Percentiles rank a stretch among this genome's conserved stretches.
Evolutionary conservation across 2,888 invertebrate species (phyloP).

Genomic region (Drosophila emarginata): DNA sequence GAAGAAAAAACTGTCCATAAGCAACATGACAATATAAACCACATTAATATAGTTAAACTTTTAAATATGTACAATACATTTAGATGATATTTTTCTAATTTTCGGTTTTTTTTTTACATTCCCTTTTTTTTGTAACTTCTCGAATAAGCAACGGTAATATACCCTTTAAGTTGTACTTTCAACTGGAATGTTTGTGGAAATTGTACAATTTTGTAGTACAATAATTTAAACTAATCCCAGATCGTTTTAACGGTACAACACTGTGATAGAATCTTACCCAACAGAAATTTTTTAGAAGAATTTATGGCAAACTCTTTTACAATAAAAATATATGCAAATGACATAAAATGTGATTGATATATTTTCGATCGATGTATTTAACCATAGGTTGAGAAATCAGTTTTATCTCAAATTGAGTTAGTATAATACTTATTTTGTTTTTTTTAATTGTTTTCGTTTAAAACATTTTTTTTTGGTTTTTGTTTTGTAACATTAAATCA

Average conservation of each 20-base stretch:
- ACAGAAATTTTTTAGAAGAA: too few relatives aligned
- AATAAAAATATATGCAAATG: too few relatives aligned
- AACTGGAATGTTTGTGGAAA: too few relatives aligned
- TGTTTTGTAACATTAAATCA: conserved; percentile 59
- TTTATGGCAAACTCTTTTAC: too few relatives aligned
- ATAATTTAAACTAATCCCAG: not conserved
- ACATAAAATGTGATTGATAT: not conserved
- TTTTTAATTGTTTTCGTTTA: not conserved
- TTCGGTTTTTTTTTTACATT: not conserved
- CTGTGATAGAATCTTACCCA: not conserved
- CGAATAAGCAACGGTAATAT: not conserved
- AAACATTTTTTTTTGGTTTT: conserved; percentile 4
- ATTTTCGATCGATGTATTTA: not conserved
- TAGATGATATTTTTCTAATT: conserved; percentile 25
- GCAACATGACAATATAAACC: conserved; percentile 58
- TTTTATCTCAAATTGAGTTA: not conserved
- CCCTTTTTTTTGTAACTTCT: not conserved
- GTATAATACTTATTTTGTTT: too few relatives aligned
- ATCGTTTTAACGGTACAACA: not conserved
- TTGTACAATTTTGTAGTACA: too few relatives aligned
- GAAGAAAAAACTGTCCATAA: conserved; percentile 79
- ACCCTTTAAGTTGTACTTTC: not conserved
- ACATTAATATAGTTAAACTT: conserved; percentile 36
- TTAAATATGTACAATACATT: conserved; percentile 19
- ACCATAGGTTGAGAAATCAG: not conserved